Conservation (phyloP, 1,140 invertebrate genomes). For the Aporrectodea caliginosa region DNA sequence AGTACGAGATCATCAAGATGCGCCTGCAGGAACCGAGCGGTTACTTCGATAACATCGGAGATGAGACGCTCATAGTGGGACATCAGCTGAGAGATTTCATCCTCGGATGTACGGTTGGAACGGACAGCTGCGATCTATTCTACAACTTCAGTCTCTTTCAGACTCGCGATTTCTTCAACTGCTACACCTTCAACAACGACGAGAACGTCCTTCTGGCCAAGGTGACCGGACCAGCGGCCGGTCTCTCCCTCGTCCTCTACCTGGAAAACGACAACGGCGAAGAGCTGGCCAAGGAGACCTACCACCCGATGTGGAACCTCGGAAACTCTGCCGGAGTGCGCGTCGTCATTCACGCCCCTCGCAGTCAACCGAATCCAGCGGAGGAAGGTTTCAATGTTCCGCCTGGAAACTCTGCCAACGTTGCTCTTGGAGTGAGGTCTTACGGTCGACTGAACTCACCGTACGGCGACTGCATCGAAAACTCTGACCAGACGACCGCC, state of each 20-base stretch:
- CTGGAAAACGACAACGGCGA: constrained; percentile 2
- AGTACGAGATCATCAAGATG: background rate
- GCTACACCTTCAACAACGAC: constrained; percentile 6
- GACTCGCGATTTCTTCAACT: constrained; percentile 11
- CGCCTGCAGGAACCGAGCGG: background rate
- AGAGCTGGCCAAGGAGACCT: background rate
- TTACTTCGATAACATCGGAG: constrained; percentile 14
- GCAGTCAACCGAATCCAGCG: background rate
- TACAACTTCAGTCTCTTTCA: constrained; percentile 5
- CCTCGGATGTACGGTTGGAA: constrained; percentile 10
- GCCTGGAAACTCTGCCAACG: constrained; percentile 7
- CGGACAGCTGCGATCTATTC: background rate
- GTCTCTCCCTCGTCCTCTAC: constrained; percentile 12
- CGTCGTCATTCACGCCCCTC: background rate
- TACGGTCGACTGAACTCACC: background rate
- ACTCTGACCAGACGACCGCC: background rate
- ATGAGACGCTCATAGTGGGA: background rate
- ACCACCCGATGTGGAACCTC: background rate
- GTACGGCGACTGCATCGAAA: constrained; percentile 10
- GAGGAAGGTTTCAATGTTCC: constrained; percentile 10
- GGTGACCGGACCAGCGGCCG: background rate
- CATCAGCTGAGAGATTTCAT: constrained; percentile 2
- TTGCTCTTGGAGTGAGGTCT: background rate
- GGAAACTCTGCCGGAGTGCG: constrained; percentile 7
- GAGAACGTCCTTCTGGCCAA: background rate